Conservation (phyloP, 2,113 vertebrate species). For the Arvicanthis niloticus region DNA sequence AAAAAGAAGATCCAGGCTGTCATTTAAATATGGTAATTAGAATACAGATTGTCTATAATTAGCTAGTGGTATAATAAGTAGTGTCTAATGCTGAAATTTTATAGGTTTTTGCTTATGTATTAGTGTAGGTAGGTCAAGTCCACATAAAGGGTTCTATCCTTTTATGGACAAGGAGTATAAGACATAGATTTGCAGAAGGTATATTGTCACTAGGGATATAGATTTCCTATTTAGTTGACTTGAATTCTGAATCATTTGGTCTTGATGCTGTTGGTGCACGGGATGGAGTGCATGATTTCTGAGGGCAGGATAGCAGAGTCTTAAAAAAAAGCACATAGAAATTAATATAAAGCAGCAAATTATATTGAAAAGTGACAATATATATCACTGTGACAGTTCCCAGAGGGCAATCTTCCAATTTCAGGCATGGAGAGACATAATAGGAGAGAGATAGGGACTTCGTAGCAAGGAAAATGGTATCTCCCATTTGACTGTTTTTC, state of each 20-base stretch:
- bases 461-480: background rate
- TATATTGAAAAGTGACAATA: background rate
- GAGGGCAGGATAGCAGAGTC: background rate
- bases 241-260: background rate
- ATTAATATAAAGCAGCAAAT: background rate
- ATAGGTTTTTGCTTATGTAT: background rate
- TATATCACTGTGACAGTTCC: background rate
- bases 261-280: background rate
- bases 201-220: background rate
- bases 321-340: background rate
- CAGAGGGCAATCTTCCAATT: background rate
- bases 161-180: background rate
- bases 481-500: background rate
- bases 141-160: background rate
- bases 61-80: conserved; percentile 14
- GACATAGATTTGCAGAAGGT: background rate
- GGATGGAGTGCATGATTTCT: background rate
- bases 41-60: background rate
- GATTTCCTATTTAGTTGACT: background rate
- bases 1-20: background rate
- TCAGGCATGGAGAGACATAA: background rate
- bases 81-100: background rate
- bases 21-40: background rate
- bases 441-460: conserved; percentile 4
- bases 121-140: background rate